Evolutionary conservation across 1,140 invertebrate genomes (phyloP).

Genomic region (Lepidurus arcticus): DNA sequence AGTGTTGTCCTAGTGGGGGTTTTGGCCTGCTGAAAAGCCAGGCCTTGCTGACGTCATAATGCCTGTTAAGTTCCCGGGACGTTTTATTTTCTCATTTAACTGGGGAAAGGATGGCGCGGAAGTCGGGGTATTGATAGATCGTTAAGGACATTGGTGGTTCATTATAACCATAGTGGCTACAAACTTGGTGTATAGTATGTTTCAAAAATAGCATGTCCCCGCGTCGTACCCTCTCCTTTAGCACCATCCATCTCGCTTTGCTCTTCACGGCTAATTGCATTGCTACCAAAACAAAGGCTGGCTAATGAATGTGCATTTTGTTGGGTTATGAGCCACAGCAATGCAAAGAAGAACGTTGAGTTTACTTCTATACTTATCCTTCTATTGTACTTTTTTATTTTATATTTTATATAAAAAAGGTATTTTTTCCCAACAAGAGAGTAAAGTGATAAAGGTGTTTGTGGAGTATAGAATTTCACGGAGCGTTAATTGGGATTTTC

Average conservation of each 20-base stretch:
- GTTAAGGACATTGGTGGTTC: too few species aligned
- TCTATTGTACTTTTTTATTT: too few species aligned
- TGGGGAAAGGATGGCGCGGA: too few species aligned
- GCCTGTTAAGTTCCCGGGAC: too few species aligned
- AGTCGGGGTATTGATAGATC: too few species aligned
- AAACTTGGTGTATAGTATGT: too few species aligned
- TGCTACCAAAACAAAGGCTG: neutral
- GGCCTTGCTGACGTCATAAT: neutral
- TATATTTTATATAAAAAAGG: too few species aligned
- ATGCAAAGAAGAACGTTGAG: neutral
- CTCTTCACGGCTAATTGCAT: neutral
- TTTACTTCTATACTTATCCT: neutral
- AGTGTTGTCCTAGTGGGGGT: too few species aligned
- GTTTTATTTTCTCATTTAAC: too few species aligned
- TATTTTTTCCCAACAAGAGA: neutral
- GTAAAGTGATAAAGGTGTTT: neutral
- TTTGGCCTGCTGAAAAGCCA: neutral
- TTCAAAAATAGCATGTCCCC: neutral
- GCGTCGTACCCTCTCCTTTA: too few species aligned
- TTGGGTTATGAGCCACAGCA: neutral
- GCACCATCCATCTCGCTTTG: neutral
- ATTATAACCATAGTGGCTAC: too few species aligned
- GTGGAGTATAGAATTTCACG: neutral
- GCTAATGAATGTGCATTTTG: slow-evolving; percentile 6
- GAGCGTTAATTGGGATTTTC: neutral